Conservation (phyloP, 1,140 invertebrate genomes). For the Cephus cinctus region DNA sequence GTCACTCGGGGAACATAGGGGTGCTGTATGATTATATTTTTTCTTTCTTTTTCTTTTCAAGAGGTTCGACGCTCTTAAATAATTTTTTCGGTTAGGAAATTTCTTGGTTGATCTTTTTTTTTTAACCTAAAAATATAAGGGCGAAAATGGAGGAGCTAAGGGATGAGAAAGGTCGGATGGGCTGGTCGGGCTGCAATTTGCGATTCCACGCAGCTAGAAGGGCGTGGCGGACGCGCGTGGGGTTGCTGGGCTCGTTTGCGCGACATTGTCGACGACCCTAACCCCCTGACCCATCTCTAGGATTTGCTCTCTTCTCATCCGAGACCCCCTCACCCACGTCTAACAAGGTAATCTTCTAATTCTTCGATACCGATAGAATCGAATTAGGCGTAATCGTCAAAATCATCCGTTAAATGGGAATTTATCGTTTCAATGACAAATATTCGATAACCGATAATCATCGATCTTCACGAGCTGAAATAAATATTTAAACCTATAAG, state of each 20-base stretch:
- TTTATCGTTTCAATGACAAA: no score
- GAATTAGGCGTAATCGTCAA: no score
- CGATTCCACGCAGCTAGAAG: conserved; percentile 35
- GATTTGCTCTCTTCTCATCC: conserved; percentile 13
- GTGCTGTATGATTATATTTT: no score
- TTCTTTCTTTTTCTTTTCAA: no score
- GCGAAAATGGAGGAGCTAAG: background rate
- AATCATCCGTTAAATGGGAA: no score
- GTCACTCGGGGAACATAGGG: no score
- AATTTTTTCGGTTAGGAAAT: no score
- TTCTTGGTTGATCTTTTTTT: background rate
- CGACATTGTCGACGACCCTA: conserved; percentile 42
- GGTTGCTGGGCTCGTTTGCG: conserved; percentile 38
- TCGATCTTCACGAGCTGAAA: no score
- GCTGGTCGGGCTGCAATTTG: conserved; percentile 38
- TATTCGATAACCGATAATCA: no score
- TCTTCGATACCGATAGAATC: no score
- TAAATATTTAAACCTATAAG: no score
- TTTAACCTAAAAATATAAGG: background rate
- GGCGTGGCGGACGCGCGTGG: conserved; percentile 38
- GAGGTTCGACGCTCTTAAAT: conserved; percentile 14
- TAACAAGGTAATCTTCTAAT: conserved; percentile 24
- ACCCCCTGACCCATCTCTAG: conserved; percentile 13
- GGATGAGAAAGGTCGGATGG: conserved; percentile 3
- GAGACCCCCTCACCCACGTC: conserved; percentile 5